These are phyloP conservation scores for Albula goreensis DNA, from an alignment of 2,113 vertebrate genomes.

Conservation along the genomic window DNA sequence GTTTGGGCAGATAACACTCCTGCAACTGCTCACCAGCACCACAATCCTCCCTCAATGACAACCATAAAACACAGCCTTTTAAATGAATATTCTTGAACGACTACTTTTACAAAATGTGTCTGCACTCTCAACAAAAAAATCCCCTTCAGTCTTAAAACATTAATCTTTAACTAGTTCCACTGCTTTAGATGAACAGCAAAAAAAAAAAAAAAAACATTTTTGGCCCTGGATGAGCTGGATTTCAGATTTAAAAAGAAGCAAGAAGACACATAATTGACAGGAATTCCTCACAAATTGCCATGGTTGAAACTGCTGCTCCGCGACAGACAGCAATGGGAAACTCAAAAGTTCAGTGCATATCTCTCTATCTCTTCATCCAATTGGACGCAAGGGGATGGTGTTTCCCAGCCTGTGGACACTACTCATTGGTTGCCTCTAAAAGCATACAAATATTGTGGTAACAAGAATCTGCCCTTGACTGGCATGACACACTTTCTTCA, in stretches of 20 bases:
- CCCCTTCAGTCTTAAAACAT: not conserved
- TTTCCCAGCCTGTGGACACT: not conserved
- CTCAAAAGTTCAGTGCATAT: not conserved
- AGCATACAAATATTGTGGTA: not conserved
- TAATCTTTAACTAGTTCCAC: not conserved
- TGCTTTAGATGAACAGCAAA: not conserved
- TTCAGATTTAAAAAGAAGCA: not conserved
- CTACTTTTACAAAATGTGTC: not conserved
- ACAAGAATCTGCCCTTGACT: not conserved
- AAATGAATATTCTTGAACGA: not conserved
- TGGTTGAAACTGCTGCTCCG: not conserved
- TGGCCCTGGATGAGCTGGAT: not conserved
- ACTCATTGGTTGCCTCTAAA: constrained; percentile 23
- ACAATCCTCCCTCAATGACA: not conserved
- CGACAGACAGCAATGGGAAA: not conserved
- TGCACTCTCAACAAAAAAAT: not conserved
- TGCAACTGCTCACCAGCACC: too few relatives aligned
- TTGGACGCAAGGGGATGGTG: not conserved
- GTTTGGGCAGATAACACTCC: not conserved
- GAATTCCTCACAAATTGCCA: constrained; percentile 18
- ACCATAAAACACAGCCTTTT: not conserved
- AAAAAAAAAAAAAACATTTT: not conserved
- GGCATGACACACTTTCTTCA: constrained; percentile 16
- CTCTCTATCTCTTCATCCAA: constrained; percentile 7
- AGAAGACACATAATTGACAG: constrained; percentile 16